Conservation (phyloP, 2,113 vertebrate species). For the Syngnathus floridae region DNA sequence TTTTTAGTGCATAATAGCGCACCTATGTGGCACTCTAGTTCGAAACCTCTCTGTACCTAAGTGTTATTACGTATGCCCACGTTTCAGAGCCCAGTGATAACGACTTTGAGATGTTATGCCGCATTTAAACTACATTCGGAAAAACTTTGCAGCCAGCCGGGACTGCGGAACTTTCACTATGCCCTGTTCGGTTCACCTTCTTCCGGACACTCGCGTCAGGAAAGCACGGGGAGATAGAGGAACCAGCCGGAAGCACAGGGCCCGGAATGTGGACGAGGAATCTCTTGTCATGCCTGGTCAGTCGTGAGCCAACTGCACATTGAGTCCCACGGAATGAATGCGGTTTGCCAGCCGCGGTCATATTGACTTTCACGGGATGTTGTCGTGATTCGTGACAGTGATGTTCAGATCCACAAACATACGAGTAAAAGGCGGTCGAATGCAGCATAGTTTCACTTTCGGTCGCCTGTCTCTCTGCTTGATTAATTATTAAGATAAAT, state of each 20-base stretch:
- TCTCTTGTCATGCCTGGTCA: conserved; percentile 23
- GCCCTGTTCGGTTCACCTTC: conserved; percentile 39
- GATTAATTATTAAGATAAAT: conserved; percentile 38
- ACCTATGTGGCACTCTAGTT: not conserved
- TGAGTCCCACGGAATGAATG: not conserved
- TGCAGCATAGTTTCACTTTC: not conserved
- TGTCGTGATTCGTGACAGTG: conserved; percentile 26
- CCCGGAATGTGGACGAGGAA: conserved; percentile 36
- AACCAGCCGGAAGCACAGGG: conserved; percentile 32
- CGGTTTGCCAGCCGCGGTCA: conserved; percentile 1
- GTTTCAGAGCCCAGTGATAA: not conserved
- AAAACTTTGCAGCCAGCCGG: not conserved
- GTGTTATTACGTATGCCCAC: not conserved
- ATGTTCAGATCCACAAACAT: not conserved
- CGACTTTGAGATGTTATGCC: not conserved
- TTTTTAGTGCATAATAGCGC: not conserved
- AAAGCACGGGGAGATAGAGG: conserved; percentile 60
- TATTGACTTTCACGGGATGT: not conserved
- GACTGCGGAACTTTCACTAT: conserved; percentile 28
- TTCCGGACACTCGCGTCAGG: conserved; percentile 54
- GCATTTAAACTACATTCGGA: not conserved
- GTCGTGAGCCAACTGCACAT: not conserved
- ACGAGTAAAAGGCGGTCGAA: not conserved
- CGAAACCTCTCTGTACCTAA: not conserved
- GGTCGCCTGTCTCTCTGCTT: not conserved